Conservation (phyloP, 37 sponge, comb jelly and placozoan genomes). For the Lycopodina hypogea region DNA sequence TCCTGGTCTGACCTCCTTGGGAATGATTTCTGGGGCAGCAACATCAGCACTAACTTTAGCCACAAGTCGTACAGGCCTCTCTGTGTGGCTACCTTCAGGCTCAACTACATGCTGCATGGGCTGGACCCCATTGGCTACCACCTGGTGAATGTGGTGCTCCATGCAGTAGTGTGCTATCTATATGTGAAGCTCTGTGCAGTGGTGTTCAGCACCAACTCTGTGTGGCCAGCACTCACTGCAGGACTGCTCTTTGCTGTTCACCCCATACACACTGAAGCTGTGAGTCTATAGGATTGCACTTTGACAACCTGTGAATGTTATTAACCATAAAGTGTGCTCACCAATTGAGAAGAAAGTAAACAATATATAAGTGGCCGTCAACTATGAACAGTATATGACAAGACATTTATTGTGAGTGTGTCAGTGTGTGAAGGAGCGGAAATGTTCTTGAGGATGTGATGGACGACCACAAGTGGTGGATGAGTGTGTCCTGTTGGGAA, state of each 20-base stretch:
- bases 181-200: constrained; percentile 65
- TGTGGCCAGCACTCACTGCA: constrained; percentile 64
- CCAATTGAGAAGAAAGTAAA: background rate
- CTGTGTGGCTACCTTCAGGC: constrained; percentile 79
- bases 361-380: too few species aligned
- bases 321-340: background rate
- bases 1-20: constrained; percentile 59
- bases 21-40: constrained; percentile 96
- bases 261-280: constrained; percentile 68
- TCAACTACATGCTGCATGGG: constrained; percentile 78
- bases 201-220: constrained; percentile 30
- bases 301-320: constrained; percentile 8
- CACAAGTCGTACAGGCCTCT: constrained; percentile 96
- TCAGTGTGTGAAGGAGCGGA: too few species aligned
- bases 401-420: too few species aligned
- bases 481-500: too few species aligned
- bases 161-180: constrained; percentile 72
- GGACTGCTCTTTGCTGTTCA: constrained; percentile 70
- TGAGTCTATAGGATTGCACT: too few species aligned
- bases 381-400: background rate
- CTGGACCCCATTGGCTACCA: constrained; percentile 89
- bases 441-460: too few species aligned
- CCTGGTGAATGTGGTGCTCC: constrained; percentile 81
- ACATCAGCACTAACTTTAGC: constrained; percentile 57
- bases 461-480: too few species aligned